Evolutionary conservation across 2,888 invertebrate species (phyloP).

Genomic region (Pseudeuparius sepicola): DNA sequence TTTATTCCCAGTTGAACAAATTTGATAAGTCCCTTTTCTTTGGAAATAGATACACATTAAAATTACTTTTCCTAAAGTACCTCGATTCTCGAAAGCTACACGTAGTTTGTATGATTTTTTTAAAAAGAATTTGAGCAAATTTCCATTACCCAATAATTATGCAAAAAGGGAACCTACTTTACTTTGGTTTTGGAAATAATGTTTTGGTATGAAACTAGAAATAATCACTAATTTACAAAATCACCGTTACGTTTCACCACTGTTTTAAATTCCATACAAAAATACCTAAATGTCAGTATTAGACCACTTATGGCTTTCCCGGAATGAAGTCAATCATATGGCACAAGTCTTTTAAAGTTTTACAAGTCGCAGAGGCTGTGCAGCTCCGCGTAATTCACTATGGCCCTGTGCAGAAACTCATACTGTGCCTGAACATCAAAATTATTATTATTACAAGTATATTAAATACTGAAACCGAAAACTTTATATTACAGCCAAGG

Average conservation of each 20-base stretch:
- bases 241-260: conserved; percentile 18
- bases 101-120: too few relatives aligned
- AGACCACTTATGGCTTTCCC: conserved; percentile 19
- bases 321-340: conserved; percentile 31
- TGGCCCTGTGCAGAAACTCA: conserved; percentile 86
- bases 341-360: conserved; percentile 28
- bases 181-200: conserved; percentile 29
- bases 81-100: too few relatives aligned
- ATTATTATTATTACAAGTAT: too few relatives aligned
- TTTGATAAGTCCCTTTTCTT: too few relatives aligned
- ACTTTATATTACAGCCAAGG: too few relatives aligned
- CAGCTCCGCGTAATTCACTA: conserved; percentile 80
- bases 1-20: too few relatives aligned
- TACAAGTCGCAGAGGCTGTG: conserved; percentile 60
- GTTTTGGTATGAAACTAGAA: conserved; percentile 18
- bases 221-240: conserved; percentile 13
- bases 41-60: too few relatives aligned
- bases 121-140: too few relatives aligned
- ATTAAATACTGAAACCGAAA: too few relatives aligned
- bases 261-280: conserved; percentile 30
- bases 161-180: too few relatives aligned
- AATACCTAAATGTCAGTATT: conserved; percentile 30
- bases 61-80: too few relatives aligned
- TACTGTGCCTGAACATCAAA: conserved; percentile 85
- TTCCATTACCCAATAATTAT: too few relatives aligned